phyloP scores from a whole-genome alignment of 2,113 vertebrate species.

The Dromas ardeola region DNA sequence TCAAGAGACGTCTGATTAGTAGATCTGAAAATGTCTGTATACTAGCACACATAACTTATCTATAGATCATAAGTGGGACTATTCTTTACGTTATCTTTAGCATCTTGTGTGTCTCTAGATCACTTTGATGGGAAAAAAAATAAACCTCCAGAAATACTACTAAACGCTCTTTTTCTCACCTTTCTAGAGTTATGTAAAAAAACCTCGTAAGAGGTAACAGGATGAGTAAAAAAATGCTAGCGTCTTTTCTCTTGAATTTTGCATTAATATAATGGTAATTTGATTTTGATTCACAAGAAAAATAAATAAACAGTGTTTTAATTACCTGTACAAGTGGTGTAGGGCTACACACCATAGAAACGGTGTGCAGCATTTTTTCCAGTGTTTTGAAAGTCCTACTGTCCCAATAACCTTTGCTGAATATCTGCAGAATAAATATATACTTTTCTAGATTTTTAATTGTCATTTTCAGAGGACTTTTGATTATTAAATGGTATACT shows the following conservation, averaged over 20 bases:
- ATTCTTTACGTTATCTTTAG: not conserved
- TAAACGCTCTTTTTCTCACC: not conserved
- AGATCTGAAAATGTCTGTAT: not conserved
- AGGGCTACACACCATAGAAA: not conserved
- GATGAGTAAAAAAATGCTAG: not conserved
- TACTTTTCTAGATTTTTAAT: not conserved
- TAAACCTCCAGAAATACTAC: not conserved
- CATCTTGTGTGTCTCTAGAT: not conserved
- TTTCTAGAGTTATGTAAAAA: not conserved
- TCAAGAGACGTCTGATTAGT: too few relatives aligned
- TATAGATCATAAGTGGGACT: not conserved
- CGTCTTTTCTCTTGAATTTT: not conserved
- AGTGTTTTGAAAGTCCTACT: not conserved
- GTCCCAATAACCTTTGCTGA: not conserved
- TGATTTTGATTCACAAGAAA: not conserved
- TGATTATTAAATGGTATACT: not conserved
- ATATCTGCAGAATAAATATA: not conserved
- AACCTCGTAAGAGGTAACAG: not conserved
- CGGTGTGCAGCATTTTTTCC: not conserved
- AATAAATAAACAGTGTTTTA: not conserved
- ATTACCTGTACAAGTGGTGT: not conserved
- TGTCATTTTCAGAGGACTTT: not conserved
- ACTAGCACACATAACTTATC: not conserved
- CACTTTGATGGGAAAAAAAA: not conserved
- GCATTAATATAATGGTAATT: not conserved